These are phyloP conservation scores for Drosophila mayri DNA, from an alignment of 1,140 invertebrate genomes.

Conservation along the genomic window DNA sequence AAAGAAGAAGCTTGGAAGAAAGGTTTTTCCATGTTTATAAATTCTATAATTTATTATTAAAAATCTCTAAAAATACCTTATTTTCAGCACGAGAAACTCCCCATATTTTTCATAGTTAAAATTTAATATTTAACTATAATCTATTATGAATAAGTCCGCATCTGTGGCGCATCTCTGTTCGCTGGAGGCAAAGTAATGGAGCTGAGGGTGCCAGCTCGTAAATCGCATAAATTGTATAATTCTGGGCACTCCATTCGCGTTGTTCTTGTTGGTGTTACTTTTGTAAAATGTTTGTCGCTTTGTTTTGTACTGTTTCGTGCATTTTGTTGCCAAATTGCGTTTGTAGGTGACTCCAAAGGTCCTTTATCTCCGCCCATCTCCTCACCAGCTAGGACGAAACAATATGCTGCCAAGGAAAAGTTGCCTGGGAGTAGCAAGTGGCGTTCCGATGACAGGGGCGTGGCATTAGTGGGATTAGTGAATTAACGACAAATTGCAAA, in stretches of 20 bases:
- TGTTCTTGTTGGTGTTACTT: slow-evolving; percentile 44
- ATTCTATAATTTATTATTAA: no score
- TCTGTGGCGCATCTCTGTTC: slow-evolving; percentile 3
- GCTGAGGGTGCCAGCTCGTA: slow-evolving; percentile 64
- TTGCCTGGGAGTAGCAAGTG: background rate
- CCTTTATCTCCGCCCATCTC: slow-evolving; percentile 37
- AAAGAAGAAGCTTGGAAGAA: background rate
- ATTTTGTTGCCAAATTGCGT: slow-evolving; percentile 81
- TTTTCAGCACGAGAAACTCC: rapidly evolving
- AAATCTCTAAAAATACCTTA: rapidly evolving
- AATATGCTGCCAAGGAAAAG: slow-evolving; percentile 60
- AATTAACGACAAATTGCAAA: slow-evolving; percentile 49
- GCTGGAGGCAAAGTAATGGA: slow-evolving; percentile 28
- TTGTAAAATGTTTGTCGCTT: slow-evolving; percentile 33
- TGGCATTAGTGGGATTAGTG: slow-evolving; percentile 46
- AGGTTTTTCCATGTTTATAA: background rate
- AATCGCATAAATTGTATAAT: slow-evolving; percentile 84
- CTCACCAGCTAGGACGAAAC: slow-evolving; percentile 60
- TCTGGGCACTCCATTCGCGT: slow-evolving; percentile 65
- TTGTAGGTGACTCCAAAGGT: slow-evolving; percentile 69
- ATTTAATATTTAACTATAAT: background rate
- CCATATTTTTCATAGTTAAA: background rate
- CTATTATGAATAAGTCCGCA: background rate
- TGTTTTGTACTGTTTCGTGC: slow-evolving; percentile 50
- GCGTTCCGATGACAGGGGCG: slow-evolving; percentile 58